A percentile compares a stretch with the other conserved stretches of the same genome.
phyloP scores from a whole-genome alignment of 53 echinoderm and acorn worm species.

The Actinopyga echinites region DNA sequence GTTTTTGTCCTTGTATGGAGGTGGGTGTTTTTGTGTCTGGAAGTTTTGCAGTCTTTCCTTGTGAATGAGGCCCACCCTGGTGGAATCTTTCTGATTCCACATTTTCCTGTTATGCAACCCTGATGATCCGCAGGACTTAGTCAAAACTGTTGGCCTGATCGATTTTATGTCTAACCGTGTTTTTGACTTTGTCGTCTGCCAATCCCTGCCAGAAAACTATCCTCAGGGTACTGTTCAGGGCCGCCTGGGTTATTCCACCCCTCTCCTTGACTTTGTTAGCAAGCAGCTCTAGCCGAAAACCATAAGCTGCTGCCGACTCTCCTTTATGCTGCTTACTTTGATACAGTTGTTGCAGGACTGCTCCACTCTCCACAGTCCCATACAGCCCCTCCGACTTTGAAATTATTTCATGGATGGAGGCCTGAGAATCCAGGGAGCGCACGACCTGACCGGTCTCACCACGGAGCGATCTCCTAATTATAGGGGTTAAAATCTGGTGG shows the following conservation, averaged over 20 bases:
- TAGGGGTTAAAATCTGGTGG: neutral
- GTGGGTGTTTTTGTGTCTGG: neutral
- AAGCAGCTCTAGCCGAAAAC: neutral
- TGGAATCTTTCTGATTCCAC: neutral
- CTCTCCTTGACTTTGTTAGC: neutral
- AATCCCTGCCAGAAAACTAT: conserved; percentile 26
- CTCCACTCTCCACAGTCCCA: conserved; percentile 29
- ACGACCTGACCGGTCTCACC: conserved; percentile 27
- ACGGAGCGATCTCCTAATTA: conserved; percentile 1
- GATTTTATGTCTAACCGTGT: neutral
- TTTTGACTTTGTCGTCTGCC: neutral
- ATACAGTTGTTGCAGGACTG: conserved; percentile 31
- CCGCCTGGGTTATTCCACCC: neutral
- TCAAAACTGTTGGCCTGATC: neutral
- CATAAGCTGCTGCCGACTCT: conserved; percentile 25
- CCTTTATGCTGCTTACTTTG: neutral
- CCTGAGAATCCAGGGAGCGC: neutral
- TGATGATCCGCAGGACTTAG: neutral
- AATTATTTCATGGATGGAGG: neutral
- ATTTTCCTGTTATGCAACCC: conserved; percentile 4
- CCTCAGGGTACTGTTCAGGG: neutral
- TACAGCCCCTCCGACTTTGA: neutral
- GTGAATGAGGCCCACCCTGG: too few relatives aligned
- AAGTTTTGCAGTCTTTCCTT: neutral
- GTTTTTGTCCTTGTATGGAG: neutral